Evolutionary conservation across 2,797 vertebrate genomes (phyloP).

Genomic region (Characodon lateralis): DNA sequence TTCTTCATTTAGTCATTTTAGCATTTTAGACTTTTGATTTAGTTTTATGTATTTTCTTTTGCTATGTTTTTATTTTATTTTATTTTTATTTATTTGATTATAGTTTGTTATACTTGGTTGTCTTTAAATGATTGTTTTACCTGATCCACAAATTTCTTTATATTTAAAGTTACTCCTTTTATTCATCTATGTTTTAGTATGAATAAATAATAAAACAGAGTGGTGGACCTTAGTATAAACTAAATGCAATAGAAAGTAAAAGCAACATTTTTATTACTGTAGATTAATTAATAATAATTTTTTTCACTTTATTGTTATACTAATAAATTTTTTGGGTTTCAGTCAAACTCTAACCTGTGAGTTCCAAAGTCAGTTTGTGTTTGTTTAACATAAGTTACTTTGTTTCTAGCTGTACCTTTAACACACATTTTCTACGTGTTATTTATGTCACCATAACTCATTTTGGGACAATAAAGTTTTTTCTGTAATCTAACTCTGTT

Average conservation of each 20-base stretch:
- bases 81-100: background rate
- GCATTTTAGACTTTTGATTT: background rate
- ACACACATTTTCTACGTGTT: background rate
- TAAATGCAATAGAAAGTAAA: too few relatives aligned
- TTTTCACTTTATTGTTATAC: background rate
- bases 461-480: background rate
- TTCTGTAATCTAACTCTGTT: background rate
- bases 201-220: background rate
- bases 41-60: background rate
- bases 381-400: background rate
- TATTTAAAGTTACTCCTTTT: background rate
- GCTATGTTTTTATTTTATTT: background rate
- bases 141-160: background rate
- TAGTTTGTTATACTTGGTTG: background rate
- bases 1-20: background rate
- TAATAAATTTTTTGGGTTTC: background rate
- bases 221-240: background rate
- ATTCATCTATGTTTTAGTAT: background rate
- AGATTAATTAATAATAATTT: background rate
- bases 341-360: background rate
- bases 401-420: background rate
- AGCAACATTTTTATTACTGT: background rate
- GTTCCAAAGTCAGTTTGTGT: background rate
- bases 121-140: too few relatives aligned
- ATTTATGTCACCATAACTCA: too few relatives aligned